Conservation (phyloP, 2,888 invertebrate species). For the Pristionchus japonicus region DNA sequence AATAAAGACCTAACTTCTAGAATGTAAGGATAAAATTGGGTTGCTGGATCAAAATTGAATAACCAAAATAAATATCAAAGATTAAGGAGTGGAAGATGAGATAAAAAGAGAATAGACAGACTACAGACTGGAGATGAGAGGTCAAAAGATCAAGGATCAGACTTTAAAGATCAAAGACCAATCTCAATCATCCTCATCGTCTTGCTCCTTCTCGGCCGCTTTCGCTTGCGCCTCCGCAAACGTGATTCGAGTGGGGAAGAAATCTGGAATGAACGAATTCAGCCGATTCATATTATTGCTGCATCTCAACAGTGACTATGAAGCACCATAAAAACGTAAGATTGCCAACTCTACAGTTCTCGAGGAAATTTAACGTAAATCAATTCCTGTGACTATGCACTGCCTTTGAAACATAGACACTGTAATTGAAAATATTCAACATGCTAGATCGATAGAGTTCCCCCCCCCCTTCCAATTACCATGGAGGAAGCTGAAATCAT, state of each 20-base stretch:
- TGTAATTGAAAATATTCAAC: no score
- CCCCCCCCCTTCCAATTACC: slow-evolving; percentile 42
- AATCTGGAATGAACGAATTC: not conserved
- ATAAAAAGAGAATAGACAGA: no score
- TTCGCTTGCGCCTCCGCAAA: slow-evolving; percentile 46
- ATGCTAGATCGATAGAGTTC: not conserved
- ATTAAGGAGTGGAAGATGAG: no score
- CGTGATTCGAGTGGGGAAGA: slow-evolving; percentile 45
- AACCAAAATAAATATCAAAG: not conserved
- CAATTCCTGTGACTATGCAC: not conserved
- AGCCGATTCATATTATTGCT: not conserved
- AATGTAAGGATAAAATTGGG: no score
- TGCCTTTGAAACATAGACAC: not conserved
- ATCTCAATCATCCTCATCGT: not conserved
- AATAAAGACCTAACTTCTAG: no score
- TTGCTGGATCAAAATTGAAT: no score
- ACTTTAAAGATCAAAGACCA: not conserved
- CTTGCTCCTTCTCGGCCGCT: not conserved
- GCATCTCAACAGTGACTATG: not conserved
- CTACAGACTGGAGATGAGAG: no score
- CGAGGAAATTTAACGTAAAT: not conserved
- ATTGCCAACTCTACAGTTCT: no score
- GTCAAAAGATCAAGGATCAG: not conserved
- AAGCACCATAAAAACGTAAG: not conserved
- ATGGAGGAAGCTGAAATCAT: slow-evolving; percentile 53